Conservation (phyloP, 2,888 invertebrate species). For the Hartigia nigra region DNA sequence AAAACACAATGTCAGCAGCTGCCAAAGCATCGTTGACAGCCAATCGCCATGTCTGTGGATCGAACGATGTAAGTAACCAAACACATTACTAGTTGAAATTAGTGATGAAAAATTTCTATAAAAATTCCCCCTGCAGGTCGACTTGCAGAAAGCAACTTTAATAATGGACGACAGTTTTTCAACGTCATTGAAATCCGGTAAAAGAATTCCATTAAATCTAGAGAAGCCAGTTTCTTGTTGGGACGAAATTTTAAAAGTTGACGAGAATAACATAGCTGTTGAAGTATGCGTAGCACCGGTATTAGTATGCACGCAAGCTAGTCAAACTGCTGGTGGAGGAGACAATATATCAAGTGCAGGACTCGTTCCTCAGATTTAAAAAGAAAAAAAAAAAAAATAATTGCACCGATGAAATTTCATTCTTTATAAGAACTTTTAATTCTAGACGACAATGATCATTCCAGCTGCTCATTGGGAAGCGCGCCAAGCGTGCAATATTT, state of each 20-base stretch:
- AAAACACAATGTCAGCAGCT: constrained; percentile 80
- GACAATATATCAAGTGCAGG: constrained; percentile 92
- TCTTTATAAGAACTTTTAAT: neutral
- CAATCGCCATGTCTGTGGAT: constrained; percentile 84
- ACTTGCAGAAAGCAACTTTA: constrained; percentile 71
- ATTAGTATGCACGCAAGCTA: constrained; percentile 83
- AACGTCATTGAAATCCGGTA: constrained; percentile 71
- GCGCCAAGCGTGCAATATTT: neutral
- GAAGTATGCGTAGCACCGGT: constrained; percentile 87
- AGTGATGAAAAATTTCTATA: neutral
- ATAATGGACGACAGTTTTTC: constrained; percentile 87
- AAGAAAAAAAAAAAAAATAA: constrained; percentile 33
- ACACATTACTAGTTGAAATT: neutral
- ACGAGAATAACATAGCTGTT: constrained; percentile 61
- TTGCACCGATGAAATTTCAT: neutral
- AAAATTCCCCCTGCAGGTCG: constrained; percentile 59
- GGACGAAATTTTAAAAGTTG: constrained; percentile 73
- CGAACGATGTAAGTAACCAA: constrained; percentile 69
- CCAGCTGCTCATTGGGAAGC: neutral
- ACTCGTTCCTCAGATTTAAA: constrained; percentile 76
- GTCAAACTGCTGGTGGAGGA: constrained; percentile 87
- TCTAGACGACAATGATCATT: neutral
- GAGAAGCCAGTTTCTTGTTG: constrained; percentile 85
- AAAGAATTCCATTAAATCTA: constrained; percentile 75
- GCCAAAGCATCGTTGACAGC: constrained; percentile 87